These are phyloP conservation scores for Morinoia aosen DNA, from an alignment of 2,888 invertebrate genomes.

Conservation along the genomic window DNA sequence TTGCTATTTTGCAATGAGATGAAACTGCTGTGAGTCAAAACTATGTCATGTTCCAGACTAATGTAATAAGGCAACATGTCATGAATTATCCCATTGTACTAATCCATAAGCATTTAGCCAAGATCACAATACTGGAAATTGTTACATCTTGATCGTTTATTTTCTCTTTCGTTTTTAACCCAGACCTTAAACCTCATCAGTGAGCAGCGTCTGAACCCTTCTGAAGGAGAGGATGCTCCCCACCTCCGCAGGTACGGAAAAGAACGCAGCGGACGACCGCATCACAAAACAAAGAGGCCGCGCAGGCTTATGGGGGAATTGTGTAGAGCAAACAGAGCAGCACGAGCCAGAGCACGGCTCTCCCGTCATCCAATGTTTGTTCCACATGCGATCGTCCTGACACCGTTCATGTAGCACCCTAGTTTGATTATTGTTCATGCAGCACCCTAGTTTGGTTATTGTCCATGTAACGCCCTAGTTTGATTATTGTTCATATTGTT, in stretches of 20 bases:
- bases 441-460: background rate
- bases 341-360: background rate
- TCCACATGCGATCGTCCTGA: background rate
- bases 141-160: too few relatives aligned
- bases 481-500: background rate
- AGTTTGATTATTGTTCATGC: background rate
- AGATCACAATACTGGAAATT: too few relatives aligned
- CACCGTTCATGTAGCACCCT: background rate
- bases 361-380: background rate
- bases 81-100: too few relatives aligned
- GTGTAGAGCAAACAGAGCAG: constrained; percentile 17
- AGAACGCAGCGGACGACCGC: background rate
- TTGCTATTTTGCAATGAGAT: too few relatives aligned
- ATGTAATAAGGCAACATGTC: too few relatives aligned
- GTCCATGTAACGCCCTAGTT: background rate
- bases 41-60: too few relatives aligned
- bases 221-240: too few relatives aligned
- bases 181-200: too few relatives aligned
- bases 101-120: too few relatives aligned
- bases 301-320: background rate
- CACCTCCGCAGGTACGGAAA: background rate
- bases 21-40: too few relatives aligned
- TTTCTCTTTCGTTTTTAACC: too few relatives aligned
- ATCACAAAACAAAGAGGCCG: background rate
- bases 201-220: too few relatives aligned